phyloP scores from a whole-genome alignment of 2,797 vertebrate genomes.

The Serranus cabrilla region DNA sequence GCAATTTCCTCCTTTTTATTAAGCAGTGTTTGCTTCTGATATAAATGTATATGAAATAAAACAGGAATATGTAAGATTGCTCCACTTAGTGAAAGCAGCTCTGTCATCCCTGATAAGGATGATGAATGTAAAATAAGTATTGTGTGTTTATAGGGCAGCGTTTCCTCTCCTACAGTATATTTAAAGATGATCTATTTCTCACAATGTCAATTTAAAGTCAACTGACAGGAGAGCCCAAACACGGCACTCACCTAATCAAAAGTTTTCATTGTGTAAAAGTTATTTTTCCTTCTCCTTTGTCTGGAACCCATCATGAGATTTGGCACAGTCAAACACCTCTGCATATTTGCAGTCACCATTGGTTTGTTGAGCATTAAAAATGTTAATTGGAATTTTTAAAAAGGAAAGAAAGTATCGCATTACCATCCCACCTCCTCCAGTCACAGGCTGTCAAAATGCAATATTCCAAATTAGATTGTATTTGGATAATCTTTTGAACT shows the following conservation, averaged over 20 bases:
- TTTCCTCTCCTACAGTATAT: slow-evolving; percentile 40
- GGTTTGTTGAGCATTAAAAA: slow-evolving; percentile 87
- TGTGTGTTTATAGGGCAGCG: slow-evolving; percentile 34
- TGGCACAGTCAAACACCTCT: slow-evolving; percentile 76
- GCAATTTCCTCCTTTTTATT: slow-evolving; percentile 19
- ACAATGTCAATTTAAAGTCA: slow-evolving; percentile 72
- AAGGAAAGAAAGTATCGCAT: slow-evolving; percentile 83
- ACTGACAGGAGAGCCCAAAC: slow-evolving; percentile 55
- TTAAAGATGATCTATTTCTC: slow-evolving; percentile 58
- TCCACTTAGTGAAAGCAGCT: slow-evolving; percentile 35
- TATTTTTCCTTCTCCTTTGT: slow-evolving; percentile 51
- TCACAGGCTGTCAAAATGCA: slow-evolving; percentile 88
- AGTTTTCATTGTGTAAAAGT: slow-evolving; percentile 74
- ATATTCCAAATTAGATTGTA: slow-evolving; percentile 92
- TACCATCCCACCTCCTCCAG: slow-evolving; percentile 84
- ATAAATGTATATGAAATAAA: too few relatives aligned
- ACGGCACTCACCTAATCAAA: slow-evolving; percentile 67
- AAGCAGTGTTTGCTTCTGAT: not conserved
- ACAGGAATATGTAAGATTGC: slow-evolving; percentile 16
- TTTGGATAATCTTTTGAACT: slow-evolving; percentile 91
- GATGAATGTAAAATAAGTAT: slow-evolving; percentile 50
- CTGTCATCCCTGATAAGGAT: slow-evolving; percentile 62
- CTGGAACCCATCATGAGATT: slow-evolving; percentile 75
- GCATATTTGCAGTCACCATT: slow-evolving; percentile 80
- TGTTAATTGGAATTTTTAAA: slow-evolving; percentile 88